phyloP scores from a whole-genome alignment of 1,140 invertebrate species.

The Streblospio benedicti region DNA sequence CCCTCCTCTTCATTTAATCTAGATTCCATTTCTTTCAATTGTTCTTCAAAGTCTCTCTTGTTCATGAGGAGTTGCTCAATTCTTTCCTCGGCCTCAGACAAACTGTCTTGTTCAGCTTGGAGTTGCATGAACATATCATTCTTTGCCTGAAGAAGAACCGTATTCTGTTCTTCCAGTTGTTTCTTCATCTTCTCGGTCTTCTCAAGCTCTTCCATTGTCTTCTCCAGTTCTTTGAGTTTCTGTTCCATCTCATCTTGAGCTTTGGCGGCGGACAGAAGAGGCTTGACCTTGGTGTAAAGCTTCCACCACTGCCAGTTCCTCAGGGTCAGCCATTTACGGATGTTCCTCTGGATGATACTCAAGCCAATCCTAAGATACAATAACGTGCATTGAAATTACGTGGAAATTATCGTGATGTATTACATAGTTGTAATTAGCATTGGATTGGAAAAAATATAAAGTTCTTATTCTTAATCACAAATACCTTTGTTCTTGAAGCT shows the following conservation, averaged over 20 bases:
- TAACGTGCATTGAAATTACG: too few species aligned
- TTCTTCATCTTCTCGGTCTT: constrained; percentile 93
- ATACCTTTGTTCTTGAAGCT: constrained; percentile 90
- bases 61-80: constrained; percentile 85
- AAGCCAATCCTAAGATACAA: constrained; percentile 75
- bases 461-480: too few species aligned
- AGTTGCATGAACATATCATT: constrained; percentile 76
- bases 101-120: constrained; percentile 80
- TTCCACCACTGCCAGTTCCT: constrained; percentile 99
- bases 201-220: constrained; percentile 85
- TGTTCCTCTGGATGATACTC: constrained; percentile 95
- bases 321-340: constrained; percentile 94
- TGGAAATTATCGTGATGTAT: too few species aligned
- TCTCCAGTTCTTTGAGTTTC: constrained; percentile 89
- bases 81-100: constrained; percentile 35
- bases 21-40: constrained; percentile 93
- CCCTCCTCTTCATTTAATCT: constrained; percentile 87
- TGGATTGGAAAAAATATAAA: too few species aligned
- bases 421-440: too few species aligned
- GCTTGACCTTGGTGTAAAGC: constrained; percentile 89
- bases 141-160: constrained; percentile 79
- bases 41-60: constrained; percentile 91
- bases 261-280: constrained; percentile 93
- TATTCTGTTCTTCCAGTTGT: constrained; percentile 87
- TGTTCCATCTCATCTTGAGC: constrained; percentile 98